Percentiles rank a stretch among this genome's conserved stretches.
phyloP scores from a whole-genome alignment of 2,113 vertebrate species.

The Esox niger region DNA sequence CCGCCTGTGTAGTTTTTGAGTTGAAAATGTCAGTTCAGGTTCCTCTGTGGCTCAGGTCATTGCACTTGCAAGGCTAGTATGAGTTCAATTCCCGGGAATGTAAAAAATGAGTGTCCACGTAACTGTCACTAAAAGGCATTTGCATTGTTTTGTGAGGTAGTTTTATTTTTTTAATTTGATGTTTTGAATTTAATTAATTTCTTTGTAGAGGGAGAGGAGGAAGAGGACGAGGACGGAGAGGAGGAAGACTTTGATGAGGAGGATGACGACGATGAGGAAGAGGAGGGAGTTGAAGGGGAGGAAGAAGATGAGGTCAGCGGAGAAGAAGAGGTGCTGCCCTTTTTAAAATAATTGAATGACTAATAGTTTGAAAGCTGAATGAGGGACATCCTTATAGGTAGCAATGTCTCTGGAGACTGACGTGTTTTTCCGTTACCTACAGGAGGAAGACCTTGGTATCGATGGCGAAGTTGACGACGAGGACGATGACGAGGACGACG shows the following conservation, averaged over 20 bases:
- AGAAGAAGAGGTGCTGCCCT: slow-evolving; percentile 78
- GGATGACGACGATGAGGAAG: slow-evolving; percentile 82
- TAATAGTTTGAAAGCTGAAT: neutral
- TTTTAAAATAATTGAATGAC: neutral
- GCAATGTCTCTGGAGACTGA: neutral
- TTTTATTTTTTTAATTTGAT: too few relatives aligned
- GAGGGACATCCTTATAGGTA: neutral
- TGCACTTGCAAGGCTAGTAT: too few relatives aligned
- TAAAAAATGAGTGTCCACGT: too few relatives aligned
- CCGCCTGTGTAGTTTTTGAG: too few relatives aligned
- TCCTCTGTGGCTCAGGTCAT: too few relatives aligned
- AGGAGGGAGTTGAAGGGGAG: slow-evolving; percentile 81
- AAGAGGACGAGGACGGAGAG: slow-evolving; percentile 82
- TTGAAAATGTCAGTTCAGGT: neutral
- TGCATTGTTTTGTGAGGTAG: too few relatives aligned
- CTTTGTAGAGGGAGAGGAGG: slow-evolving; percentile 75
- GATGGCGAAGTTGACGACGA: slow-evolving; percentile 81
- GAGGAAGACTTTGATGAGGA: slow-evolving; percentile 85
- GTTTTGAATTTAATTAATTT: neutral
- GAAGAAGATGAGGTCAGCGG: slow-evolving; percentile 87
- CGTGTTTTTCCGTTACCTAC: neutral
- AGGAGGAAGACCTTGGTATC: slow-evolving; percentile 81
- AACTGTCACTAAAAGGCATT: too few relatives aligned
- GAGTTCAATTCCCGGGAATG: too few relatives aligned
- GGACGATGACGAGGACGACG: slow-evolving; percentile 80